Conservation (phyloP, 1,140 invertebrate genomes). For the Choristoneura fumiferana region DNA sequence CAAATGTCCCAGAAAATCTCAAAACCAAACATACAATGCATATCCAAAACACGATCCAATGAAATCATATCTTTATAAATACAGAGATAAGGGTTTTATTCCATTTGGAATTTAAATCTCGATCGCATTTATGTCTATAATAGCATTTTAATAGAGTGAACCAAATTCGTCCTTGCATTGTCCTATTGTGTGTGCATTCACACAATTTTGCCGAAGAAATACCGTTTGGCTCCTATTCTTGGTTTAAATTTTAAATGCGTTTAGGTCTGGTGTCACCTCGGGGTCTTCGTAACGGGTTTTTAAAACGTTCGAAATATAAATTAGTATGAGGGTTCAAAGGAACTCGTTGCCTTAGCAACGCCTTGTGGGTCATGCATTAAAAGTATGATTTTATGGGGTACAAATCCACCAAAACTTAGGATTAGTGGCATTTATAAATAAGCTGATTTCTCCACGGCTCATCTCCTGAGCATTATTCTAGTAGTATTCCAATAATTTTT, state of each 20-base stretch:
- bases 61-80: background rate
- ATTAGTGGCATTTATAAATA: too few relatives aligned
- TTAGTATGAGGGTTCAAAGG: too few relatives aligned
- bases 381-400: too few relatives aligned
- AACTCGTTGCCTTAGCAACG: too few relatives aligned
- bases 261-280: slow-evolving; percentile 41
- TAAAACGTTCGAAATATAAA: too few relatives aligned
- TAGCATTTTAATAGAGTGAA: slow-evolving; percentile 66
- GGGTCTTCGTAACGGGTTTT: background rate
- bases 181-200: slow-evolving; percentile 54
- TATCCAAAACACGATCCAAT: background rate
- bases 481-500: too few relatives aligned
- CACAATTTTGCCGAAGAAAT: slow-evolving; percentile 33
- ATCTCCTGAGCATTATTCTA: too few relatives aligned
- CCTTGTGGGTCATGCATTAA: too few relatives aligned
- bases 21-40: background rate
- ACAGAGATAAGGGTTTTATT: background rate
- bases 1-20: slow-evolving; percentile 4
- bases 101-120: background rate
- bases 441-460: too few relatives aligned
- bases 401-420: too few relatives aligned
- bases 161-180: slow-evolving; percentile 69
- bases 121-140: slow-evolving; percentile 31
- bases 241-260: slow-evolving; percentile 26
- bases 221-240: slow-evolving; percentile 28